Evolutionary conservation across 2,113 vertebrate species (phyloP).

Genomic region (Platycercus adscitus): DNA sequence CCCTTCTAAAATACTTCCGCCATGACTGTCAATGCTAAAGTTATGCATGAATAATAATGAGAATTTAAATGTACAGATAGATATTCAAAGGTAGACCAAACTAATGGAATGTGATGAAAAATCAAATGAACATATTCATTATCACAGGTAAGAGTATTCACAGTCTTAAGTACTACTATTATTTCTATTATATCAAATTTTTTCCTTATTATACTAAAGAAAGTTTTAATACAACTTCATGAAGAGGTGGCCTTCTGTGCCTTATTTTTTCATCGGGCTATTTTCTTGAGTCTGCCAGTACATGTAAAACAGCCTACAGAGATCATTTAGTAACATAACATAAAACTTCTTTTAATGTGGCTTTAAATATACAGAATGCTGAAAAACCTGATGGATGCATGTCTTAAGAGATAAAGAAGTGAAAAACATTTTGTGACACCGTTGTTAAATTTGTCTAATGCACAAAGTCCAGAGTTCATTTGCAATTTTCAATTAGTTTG

Average conservation of each 20-base stretch:
- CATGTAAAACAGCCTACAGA: not conserved
- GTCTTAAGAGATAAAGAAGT: not conserved
- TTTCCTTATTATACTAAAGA: not conserved
- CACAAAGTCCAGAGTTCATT: not conserved
- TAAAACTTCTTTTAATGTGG: not conserved
- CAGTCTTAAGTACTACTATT: not conserved
- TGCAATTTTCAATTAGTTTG: not conserved
- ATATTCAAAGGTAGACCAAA: not conserved
- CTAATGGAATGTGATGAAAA: not conserved
- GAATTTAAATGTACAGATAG: not conserved
- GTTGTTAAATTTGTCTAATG: not conserved
- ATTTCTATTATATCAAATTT: not conserved
- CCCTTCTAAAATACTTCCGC: not conserved
- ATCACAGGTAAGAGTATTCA: not conserved
- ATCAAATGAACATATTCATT: not conserved
- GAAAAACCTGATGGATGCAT: not conserved
- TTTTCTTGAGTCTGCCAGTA: not conserved
- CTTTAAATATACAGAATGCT: not conserved
- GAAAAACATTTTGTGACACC: rapidly evolving
- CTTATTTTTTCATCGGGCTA: not conserved
- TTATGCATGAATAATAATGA: not conserved
- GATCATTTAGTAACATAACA: not conserved
- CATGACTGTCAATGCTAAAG: not conserved
- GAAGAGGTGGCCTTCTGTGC: not conserved
- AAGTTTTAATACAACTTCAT: not conserved